A percentile compares a stretch with the other conserved stretches of the same genome.
These are phyloP conservation scores for Orcinus orca DNA, from an alignment of 2,113 vertebrate genomes.

Conservation along the genomic window DNA sequence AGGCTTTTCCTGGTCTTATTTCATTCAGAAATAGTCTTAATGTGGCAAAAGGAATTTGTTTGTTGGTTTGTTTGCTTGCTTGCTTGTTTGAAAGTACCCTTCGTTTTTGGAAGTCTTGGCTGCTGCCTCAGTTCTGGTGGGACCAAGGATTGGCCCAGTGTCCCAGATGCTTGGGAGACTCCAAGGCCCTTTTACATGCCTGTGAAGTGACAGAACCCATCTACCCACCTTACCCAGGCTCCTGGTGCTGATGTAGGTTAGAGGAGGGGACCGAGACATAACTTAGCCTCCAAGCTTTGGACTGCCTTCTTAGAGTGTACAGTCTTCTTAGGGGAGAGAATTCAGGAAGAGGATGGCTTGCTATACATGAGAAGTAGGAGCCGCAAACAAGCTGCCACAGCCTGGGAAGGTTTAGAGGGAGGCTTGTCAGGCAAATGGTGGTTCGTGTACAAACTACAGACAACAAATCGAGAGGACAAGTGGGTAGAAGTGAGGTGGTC, in stretches of 20 bases:
- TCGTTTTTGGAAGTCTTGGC: background rate
- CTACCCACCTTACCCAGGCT: background rate
- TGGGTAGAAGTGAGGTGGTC: background rate
- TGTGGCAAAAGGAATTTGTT: background rate
- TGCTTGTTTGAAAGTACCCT: background rate
- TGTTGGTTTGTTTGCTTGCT: background rate
- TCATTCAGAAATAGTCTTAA: background rate
- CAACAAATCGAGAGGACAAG: background rate
- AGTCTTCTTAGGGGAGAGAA: background rate
- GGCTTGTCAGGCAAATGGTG: background rate
- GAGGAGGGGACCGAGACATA: background rate
- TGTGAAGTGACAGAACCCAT: background rate
- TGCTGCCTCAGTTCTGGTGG: background rate
- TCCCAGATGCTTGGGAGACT: background rate
- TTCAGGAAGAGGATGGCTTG: background rate
- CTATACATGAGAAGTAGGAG: background rate
- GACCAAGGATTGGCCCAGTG: background rate
- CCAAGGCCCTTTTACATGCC: background rate
- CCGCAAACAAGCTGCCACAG: background rate
- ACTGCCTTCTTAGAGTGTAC: background rate
- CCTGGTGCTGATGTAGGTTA: background rate
- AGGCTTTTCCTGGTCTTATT: background rate
- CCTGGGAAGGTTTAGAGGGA: background rate
- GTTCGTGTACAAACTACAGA: background rate
- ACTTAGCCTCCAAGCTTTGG: background rate